phyloP scores from a whole-genome alignment of 2,888 invertebrate species.

The Nemapogon koenigi region DNA sequence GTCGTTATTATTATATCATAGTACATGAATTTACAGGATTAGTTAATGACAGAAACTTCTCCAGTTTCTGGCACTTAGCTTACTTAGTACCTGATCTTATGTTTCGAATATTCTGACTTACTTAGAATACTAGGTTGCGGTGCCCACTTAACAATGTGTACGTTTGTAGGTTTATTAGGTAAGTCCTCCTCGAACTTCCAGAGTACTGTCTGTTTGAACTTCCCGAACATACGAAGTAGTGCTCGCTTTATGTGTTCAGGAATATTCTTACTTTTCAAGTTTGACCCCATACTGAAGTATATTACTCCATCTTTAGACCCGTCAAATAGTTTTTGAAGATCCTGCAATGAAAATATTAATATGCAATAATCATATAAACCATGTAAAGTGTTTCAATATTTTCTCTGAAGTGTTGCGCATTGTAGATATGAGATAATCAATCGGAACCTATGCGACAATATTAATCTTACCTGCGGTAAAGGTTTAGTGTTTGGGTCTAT shows the following conservation, averaged over 20 bases:
- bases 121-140: conserved; percentile 15
- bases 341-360: conserved; percentile 10
- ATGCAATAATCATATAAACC: background rate
- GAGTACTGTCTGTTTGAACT: conserved; percentile 13
- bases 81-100: too few relatives aligned
- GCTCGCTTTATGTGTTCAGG: conserved; percentile 1
- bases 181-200: conserved; percentile 14
- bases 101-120: too few relatives aligned
- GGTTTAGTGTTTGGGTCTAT: conserved; percentile 11
- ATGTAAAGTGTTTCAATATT: too few relatives aligned
- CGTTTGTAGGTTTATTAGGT: conserved; percentile 12
- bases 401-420: too few relatives aligned
- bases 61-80: too few relatives aligned
- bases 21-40: too few relatives aligned
- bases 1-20: too few relatives aligned
- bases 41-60: too few relatives aligned
- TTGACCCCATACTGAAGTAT: conserved; percentile 16
- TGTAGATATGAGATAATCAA: too few relatives aligned
- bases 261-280: conserved; percentile 11
- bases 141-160: conserved; percentile 14
- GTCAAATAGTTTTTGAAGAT: conserved; percentile 13
- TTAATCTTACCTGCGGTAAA: conserved; percentile 10
- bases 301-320: conserved; percentile 13
- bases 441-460: background rate
- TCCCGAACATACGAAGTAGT: conserved; percentile 12